These are phyloP conservation scores for Coleophora deauratella DNA, from an alignment of 2,888 invertebrate species.

Conservation along the genomic window DNA sequence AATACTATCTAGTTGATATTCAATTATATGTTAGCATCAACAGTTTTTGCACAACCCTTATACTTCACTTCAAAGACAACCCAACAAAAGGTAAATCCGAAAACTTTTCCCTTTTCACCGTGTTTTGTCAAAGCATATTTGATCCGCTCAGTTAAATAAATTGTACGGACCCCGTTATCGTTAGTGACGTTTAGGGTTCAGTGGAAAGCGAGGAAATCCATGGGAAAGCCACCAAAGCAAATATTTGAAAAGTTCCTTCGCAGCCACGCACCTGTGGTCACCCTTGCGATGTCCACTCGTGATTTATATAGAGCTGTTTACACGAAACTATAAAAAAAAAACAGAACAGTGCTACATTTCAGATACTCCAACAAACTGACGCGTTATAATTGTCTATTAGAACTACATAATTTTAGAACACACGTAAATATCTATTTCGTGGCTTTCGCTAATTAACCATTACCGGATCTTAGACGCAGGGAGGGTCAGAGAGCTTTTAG, in stretches of 20 bases:
- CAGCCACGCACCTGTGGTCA: constrained; percentile 61
- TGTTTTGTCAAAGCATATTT: constrained; percentile 69
- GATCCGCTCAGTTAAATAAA: constrained; percentile 60
- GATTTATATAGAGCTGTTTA: constrained; percentile 26
- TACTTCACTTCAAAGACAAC: constrained; percentile 24
- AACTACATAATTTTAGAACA: too few species aligned
- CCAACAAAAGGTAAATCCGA: constrained; percentile 38
- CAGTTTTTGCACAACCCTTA: too few species aligned
- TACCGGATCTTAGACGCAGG: too few species aligned
- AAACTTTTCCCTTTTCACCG: constrained; percentile 36
- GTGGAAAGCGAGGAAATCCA: constrained; percentile 49
- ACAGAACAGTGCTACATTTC: too few species aligned
- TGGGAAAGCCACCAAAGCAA: constrained; percentile 60
- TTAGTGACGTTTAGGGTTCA: constrained; percentile 36
- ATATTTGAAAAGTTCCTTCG: constrained; percentile 64
- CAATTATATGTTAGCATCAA: too few species aligned
- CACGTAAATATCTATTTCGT: too few species aligned
- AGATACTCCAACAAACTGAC: too few species aligned
- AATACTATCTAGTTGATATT: too few species aligned
- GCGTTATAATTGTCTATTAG: too few species aligned
- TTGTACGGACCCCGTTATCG: constrained; percentile 36
- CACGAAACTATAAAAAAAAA: background rate
- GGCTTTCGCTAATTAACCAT: too few species aligned
- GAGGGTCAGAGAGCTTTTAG: too few species aligned
- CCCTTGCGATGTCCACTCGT: constrained; percentile 50